These are phyloP conservation scores for Fragum sueziense DNA, from an alignment of 2,888 invertebrate genomes.

Conservation along the genomic window DNA sequence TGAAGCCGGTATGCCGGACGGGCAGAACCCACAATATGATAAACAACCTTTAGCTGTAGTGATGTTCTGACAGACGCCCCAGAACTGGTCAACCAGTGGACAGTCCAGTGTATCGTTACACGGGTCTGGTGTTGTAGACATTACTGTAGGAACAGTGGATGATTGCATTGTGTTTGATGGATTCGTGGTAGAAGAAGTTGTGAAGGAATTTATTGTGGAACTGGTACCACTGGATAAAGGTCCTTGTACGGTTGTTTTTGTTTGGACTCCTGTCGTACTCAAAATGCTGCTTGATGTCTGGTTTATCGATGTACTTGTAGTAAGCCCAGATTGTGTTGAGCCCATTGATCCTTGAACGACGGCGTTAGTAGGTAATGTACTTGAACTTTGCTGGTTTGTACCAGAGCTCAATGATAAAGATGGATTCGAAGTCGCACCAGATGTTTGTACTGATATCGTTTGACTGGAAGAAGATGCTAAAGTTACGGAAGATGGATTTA, in stretches of 20 bases:
- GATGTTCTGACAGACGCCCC: slow-evolving; percentile 34
- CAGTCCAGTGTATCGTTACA: slow-evolving; percentile 43
- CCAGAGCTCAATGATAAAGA: neutral
- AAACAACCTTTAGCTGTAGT: slow-evolving; percentile 32
- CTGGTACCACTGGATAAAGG: slow-evolving; percentile 8
- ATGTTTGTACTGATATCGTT: neutral
- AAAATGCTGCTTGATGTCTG: neutral
- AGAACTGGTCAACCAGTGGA: slow-evolving; percentile 34
- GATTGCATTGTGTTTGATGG: neutral
- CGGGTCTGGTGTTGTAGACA: slow-evolving; percentile 31
- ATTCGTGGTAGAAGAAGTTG: neutral
- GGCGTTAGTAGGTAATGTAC: too few relatives aligned
- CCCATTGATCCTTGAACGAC: neutral
- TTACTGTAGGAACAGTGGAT: neutral
- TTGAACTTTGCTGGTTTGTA: neutral
- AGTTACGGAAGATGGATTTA: neutral
- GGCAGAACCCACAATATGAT: slow-evolving; percentile 41
- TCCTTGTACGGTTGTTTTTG: neutral
- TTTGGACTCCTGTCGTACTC: neutral
- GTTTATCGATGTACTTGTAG: neutral
- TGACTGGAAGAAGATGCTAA: neutral
- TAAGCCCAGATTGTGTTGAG: neutral
- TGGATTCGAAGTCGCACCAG: neutral
- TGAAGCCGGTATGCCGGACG: neutral
- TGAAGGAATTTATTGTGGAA: neutral